Evolutionary conservation across 2,888 invertebrate species (phyloP), one percentile per base, ranked within the genome.

Genomic region (Andrena minutula): DNA sequence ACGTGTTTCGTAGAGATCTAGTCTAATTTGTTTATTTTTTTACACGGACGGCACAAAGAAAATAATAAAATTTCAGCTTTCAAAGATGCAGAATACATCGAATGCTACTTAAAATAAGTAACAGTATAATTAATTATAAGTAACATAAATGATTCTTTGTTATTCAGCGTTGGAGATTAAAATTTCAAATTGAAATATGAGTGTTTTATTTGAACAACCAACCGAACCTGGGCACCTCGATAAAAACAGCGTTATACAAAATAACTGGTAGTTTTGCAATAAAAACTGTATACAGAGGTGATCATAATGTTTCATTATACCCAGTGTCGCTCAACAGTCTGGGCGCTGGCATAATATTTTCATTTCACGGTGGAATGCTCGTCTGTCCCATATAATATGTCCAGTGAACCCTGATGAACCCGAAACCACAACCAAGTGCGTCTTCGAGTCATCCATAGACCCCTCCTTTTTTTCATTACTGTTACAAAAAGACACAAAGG

Each of bases 341-440:
- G 74, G 78, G 74, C 82, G 85, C 82, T 88, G 87, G 88, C 86
- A 90, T 91, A 92, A 92, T 92, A 92, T 92, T 92, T 92, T 92
- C 92, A 91, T 92, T 92, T 91, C 90, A 91, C 89, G 91, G 88
- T 90, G 89, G 88, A 91, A 90, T 90, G 90, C 85, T 68, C 86
- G 86, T 84, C 86, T 88, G 86, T 89, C 88, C 83, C 89, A 88
- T 88, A 90, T 88, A 90, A 89, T 85, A 80, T 87, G 86, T 81
- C 87, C 87, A 83, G 89, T 91, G 92, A 92, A 91, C 90, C 87
- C 84, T 76, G 87, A 72, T 89, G 89, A 90, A 91, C 91, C 84
- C 88, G 86, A 91, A 90, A 90, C 89, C 88, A 82, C 89, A 89
- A 84, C 72, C 77, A 56, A 79, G 49, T 71, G 61, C 65, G 66